Evolutionary conservation across 2,888 invertebrate species (phyloP), one percentile per base, ranked within the genome.

Genomic region (Lutraria lutraria): DNA sequence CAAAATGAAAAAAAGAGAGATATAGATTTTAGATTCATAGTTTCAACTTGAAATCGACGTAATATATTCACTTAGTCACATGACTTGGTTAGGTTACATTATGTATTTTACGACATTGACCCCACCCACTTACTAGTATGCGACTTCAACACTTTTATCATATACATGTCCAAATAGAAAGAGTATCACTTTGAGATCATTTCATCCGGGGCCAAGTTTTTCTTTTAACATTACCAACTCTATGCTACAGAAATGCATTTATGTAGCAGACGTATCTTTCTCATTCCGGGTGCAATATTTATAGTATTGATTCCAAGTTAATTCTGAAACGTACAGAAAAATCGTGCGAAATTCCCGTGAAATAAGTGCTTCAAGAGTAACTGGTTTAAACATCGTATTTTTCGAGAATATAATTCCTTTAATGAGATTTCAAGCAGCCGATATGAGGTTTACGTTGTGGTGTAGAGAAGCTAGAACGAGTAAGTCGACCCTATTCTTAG

Each of bases 371-470:
- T 76, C 31, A 76, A 76, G 29, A 34, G 76, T 76, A 72, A 34
- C 76, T 15, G 76, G 76, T 76, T 76, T 76, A 76, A 25, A 76
- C 76, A 76, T 34, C 34, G 34, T 76, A 43, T 76, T 76, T 76
- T 76, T 76, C 76, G 31, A 31, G 76, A 76, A 76, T 34, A 76
- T 76, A 76, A 76, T 76, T 76, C 76, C 31, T 34, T 19, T 76
- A 76, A 76, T 76, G 76, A 76, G 31, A 34, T 76, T 76, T 34
- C 76, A 76, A 34, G 34, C 76, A 76, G 13, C 29, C 31, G 31
- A 34, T 76, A 76, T 34, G 63, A 68, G 25, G 63, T 3, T 68
- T 68, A 68, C 25, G 25, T n/a, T 68, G 25, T n/a, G 25, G 25
- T 68, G n/a, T 68, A 68, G 25, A 68, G 63, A 13, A 25, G 63